A percentile compares a stretch with the other conserved stretches of the same genome.
phyloP scores from a whole-genome alignment of 2,888 invertebrate genomes.

The Sminthurinus aureus region DNA sequence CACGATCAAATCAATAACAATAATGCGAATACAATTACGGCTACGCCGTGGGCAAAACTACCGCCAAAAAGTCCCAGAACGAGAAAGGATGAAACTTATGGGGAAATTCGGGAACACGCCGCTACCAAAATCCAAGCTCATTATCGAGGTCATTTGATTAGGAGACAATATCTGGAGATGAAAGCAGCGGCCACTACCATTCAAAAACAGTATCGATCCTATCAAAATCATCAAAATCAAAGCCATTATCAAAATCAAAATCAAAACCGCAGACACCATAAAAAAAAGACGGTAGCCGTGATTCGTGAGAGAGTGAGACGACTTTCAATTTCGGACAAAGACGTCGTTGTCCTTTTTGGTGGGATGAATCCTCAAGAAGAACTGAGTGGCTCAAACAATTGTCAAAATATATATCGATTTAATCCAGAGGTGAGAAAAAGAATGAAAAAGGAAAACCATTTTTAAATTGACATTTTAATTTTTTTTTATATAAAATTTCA shows the following conservation, averaged over 20 bases:
- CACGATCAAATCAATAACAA: no score
- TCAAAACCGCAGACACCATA: no score
- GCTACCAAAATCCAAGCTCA: constrained; percentile 37
- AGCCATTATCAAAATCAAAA: not conserved
- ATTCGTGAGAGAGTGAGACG: not conserved
- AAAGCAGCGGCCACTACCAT: constrained; percentile 22
- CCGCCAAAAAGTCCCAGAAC: no score
- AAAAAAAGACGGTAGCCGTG: no score
- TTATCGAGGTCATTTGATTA: constrained; percentile 33
- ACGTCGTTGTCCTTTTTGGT: constrained; percentile 74
- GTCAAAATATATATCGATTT: constrained; percentile 69
- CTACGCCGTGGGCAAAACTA: no score
- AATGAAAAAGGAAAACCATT: no score
- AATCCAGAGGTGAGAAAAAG: no score
- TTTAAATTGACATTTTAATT: no score
- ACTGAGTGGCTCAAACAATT: constrained; percentile 68
- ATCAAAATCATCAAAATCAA: not conserved
- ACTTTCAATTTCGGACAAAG: constrained; percentile 69
- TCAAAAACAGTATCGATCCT: constrained; percentile 7
- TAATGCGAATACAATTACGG: no score
- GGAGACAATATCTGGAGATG: constrained; percentile 20
- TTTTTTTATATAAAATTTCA: no score
- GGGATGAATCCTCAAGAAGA: constrained; percentile 71
- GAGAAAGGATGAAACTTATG: not conserved
- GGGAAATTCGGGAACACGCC: constrained; percentile 22